phyloP scores from a whole-genome alignment of 2,888 invertebrate species.

The Nebria brevicollis region DNA sequence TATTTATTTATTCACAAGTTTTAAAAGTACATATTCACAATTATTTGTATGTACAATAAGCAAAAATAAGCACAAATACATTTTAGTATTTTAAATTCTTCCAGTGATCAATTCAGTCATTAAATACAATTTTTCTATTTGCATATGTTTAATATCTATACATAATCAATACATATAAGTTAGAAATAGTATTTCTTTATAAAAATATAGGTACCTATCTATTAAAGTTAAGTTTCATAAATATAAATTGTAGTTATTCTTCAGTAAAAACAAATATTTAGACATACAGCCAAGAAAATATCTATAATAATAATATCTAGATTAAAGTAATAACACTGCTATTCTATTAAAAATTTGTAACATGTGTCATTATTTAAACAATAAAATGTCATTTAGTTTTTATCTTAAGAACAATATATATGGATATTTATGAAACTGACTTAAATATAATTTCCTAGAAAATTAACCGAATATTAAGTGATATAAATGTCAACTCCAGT shows the following conservation, averaged over 20 bases:
- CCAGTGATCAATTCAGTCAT: neutral
- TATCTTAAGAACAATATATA: neutral
- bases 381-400: neutral
- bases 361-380: too few relatives aligned
- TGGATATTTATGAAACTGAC: neutral
- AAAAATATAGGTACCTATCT: constrained; percentile 5
- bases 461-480: neutral
- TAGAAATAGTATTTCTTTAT: constrained; percentile 5
- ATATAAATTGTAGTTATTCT: neutral
- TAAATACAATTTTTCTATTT: constrained; percentile 12
- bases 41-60: neutral
- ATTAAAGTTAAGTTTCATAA: neutral
- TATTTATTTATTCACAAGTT: neutral
- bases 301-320: too few relatives aligned
- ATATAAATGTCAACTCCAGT: neutral
- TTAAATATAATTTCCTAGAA: constrained; percentile 6
- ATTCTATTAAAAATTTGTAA: too few relatives aligned
- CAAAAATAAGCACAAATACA: neutral
- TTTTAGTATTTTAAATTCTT: constrained; percentile 13
- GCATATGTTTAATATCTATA: constrained; percentile 5
- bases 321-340: too few relatives aligned
- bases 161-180: constrained; percentile 2
- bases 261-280: neutral
- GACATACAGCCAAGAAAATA: neutral
- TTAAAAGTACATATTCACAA: neutral